These are phyloP conservation scores for Lasioglossum lativentre DNA, from an alignment of 2,888 invertebrate genomes.

Conservation along the genomic window DNA sequence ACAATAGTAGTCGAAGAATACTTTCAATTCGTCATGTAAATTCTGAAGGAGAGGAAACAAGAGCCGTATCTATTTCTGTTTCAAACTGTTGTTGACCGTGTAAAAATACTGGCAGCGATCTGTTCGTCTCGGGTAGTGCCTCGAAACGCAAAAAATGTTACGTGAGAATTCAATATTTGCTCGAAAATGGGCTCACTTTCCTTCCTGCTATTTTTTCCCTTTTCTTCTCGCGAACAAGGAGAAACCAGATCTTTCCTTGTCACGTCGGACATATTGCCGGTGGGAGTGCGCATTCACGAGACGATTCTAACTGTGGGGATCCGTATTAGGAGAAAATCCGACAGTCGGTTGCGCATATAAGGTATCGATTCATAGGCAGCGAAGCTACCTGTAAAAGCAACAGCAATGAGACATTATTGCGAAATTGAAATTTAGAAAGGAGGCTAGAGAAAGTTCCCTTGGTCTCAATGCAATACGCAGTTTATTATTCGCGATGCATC, in stretches of 20 bases:
- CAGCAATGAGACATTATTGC: constrained; percentile 25
- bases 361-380: constrained; percentile 73
- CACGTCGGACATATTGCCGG: constrained; percentile 30
- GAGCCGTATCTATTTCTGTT: background rate
- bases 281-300: constrained; percentile 61
- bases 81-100: background rate
- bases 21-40: background rate
- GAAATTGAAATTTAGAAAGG: background rate
- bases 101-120: background rate
- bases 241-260: constrained; percentile 57
- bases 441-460: background rate
- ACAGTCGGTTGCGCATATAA: constrained; percentile 76
- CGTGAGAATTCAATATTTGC: background rate
- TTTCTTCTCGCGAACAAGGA: constrained; percentile 23
- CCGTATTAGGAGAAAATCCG: constrained; percentile 78
- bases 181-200: constrained; percentile 29
- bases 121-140: background rate
- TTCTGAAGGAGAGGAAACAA: background rate
- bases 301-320: constrained; percentile 71
- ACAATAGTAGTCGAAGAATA: background rate
- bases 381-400: constrained; percentile 30
- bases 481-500: background rate
- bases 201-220: constrained; percentile 38
- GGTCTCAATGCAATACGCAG: background rate
- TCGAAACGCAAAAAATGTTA: background rate